phyloP scores from a whole-genome alignment of 2,797 vertebrate species.

The Zalophus californianus region DNA sequence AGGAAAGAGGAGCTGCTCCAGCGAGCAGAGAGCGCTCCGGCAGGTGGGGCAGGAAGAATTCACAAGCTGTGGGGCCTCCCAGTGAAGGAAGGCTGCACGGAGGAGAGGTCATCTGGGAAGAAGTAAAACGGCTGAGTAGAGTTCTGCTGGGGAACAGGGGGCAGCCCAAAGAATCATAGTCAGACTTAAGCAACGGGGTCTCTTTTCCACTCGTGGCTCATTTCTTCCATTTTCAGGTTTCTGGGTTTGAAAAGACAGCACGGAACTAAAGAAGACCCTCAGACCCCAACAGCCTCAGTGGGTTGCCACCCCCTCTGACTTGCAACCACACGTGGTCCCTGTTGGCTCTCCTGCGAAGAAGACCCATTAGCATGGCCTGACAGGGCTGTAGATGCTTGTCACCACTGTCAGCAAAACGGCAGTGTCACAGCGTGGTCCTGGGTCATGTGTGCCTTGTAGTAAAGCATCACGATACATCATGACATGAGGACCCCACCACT shows the following conservation, averaged over 20 bases:
- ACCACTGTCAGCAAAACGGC: neutral
- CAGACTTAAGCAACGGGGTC: neutral
- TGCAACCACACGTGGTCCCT: neutral
- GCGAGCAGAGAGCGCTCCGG: neutral
- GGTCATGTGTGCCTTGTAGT: neutral
- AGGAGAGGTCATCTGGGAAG: neutral
- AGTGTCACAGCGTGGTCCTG: neutral
- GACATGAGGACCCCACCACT: neutral
- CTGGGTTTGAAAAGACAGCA: constrained; percentile 17
- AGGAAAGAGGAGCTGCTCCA: neutral
- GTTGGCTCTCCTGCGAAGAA: neutral
- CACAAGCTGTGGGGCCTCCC: neutral
- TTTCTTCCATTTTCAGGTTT: neutral
- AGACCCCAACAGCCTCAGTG: neutral
- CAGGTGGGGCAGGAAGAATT: neutral
- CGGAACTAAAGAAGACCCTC: neutral
- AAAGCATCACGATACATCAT: neutral
- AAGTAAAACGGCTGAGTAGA: neutral
- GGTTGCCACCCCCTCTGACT: neutral
- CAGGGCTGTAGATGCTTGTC: neutral
- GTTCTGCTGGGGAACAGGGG: neutral
- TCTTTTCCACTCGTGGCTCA: neutral
- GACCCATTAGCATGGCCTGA: neutral
- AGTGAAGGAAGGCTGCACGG: neutral
- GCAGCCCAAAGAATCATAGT: neutral